Conservation (phyloP, 2,797 vertebrate genomes). For the Neosalanx taihuensis region DNA sequence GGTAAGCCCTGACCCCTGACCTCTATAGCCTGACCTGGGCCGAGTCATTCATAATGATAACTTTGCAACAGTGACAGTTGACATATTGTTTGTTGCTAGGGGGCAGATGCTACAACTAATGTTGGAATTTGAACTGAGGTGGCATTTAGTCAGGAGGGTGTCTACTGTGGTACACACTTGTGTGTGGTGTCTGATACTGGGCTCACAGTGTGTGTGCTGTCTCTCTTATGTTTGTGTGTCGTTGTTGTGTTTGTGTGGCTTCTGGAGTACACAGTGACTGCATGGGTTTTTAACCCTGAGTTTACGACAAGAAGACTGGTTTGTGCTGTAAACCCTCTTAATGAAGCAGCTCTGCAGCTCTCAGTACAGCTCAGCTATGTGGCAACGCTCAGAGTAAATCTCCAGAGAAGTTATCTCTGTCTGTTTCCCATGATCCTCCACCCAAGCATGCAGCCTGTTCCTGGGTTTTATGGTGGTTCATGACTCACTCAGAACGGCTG, state of each 20-base stretch:
- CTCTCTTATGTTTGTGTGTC: too few relatives aligned
- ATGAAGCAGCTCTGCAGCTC: background rate
- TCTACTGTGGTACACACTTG: too few relatives aligned
- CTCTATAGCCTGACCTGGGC: background rate
- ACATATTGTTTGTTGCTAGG: background rate
- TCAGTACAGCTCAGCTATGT: background rate
- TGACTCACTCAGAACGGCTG: background rate
- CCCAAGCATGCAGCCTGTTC: conserved; percentile 10
- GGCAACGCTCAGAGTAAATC: background rate
- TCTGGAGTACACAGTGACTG: too few relatives aligned
- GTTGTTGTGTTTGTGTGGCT: too few relatives aligned
- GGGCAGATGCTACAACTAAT: background rate
- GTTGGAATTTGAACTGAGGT: background rate
- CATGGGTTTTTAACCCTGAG: too few relatives aligned
- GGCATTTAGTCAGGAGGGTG: too few relatives aligned
- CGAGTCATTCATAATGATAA: background rate
- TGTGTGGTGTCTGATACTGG: too few relatives aligned
- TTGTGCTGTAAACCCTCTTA: too few relatives aligned
- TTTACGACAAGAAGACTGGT: too few relatives aligned
- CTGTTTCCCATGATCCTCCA: background rate
- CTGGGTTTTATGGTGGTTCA: conserved; percentile 14
- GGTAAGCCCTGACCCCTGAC: conserved; percentile 44
- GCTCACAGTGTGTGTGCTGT: too few relatives aligned
- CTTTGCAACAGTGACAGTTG: background rate
- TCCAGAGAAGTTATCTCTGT: background rate